A percentile compares a stretch with the other conserved stretches of the same genome.
phyloP scores from a whole-genome alignment of 2,888 invertebrate genomes.

The Eumerus sabulonum region DNA sequence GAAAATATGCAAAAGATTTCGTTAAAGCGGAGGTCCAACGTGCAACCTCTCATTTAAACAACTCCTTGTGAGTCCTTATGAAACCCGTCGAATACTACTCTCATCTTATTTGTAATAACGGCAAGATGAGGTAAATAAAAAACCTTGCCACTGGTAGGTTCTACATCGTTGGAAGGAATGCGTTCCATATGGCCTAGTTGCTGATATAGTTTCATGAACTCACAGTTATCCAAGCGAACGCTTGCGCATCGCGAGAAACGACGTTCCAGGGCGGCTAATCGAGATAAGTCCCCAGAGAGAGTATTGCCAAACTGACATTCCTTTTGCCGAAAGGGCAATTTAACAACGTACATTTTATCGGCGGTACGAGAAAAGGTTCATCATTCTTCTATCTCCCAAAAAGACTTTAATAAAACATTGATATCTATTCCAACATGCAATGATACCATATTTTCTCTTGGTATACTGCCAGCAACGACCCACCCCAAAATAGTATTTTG shows the following conservation, averaged over 20 bases:
- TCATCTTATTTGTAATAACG: background rate
- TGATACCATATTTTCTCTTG: constrained; percentile 1
- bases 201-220: background rate
- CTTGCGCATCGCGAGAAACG: constrained; percentile 1
- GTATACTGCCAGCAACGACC: constrained; percentile 1
- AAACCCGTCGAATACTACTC: constrained; percentile 2
- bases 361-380: constrained; percentile 11
- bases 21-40: constrained; percentile 34
- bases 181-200: constrained; percentile 14
- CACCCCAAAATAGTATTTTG: constrained; percentile 4
- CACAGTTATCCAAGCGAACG: background rate
- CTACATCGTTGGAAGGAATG: background rate
- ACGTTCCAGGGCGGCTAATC: background rate
- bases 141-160: background rate
- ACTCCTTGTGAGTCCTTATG: background rate
- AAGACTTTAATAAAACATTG: background rate
- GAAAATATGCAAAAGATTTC: constrained; percentile 50
- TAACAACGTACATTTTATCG: constrained; percentile 23
- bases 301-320: constrained; percentile 4
- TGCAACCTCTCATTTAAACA: background rate
- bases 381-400: background rate
- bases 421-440: background rate
- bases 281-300: constrained; percentile 14
- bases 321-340: constrained; percentile 7
- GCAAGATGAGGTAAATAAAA: constrained; percentile 12